Evolutionary conservation across 2,888 invertebrate species (phyloP).

Genomic region (Lydus trimaculatus): DNA sequence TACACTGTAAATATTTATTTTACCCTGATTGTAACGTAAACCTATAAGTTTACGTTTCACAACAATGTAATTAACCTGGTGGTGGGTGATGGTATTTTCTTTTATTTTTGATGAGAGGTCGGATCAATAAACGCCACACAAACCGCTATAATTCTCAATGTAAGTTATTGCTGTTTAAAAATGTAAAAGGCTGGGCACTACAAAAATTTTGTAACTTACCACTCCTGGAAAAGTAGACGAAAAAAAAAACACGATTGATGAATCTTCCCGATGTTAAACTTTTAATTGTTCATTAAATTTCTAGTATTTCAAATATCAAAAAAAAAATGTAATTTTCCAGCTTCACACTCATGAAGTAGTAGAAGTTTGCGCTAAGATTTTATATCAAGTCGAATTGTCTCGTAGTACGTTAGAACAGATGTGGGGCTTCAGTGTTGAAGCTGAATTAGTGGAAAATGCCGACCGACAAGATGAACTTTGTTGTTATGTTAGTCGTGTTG

Average conservation of each 20-base stretch:
- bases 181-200: no score
- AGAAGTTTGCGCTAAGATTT: constrained; percentile 95
- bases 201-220: no score
- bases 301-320: neutral
- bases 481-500: constrained; percentile 95
- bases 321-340: constrained; percentile 62
- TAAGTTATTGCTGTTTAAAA: no score
- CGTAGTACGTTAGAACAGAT: constrained; percentile 90
- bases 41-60: no score
- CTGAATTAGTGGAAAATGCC: constrained; percentile 94
- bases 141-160: neutral
- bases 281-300: neutral
- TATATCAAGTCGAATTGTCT: constrained; percentile 95
- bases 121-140: neutral
- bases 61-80: neutral
- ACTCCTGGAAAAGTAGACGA: no score
- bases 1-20: no score
- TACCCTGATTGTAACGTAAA: no score
- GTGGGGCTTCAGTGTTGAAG: constrained; percentile 99
- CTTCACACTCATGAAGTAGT: constrained; percentile 93
- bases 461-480: constrained; percentile 96
- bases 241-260: neutral
- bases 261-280: neutral
- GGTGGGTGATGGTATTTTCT: neutral
- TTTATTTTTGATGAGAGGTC: neutral